Conservation (phyloP, 2,113 vertebrate genomes). For the Lonchura striata region DNA sequence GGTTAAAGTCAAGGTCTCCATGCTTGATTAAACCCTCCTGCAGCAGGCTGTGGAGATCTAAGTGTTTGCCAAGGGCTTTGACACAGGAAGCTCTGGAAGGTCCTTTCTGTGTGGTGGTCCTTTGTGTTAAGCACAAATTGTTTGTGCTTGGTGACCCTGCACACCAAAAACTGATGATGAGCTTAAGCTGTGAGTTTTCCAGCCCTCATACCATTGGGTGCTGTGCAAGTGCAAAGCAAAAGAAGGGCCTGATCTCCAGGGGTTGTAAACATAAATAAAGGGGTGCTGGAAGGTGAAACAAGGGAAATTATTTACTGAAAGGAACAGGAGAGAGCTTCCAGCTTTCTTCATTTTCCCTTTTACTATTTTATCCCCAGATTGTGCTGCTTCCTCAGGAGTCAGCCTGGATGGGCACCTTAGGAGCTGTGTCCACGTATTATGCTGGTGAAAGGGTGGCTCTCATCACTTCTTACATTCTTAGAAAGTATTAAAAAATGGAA, state of each 20-base stretch:
- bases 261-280: background rate
- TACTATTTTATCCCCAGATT: background rate
- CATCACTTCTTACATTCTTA: accelerated
- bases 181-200: background rate
- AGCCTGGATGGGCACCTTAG: background rate
- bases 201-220: background rate
- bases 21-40: background rate
- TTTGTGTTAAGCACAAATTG: background rate
- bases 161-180: background rate
- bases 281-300: background rate
- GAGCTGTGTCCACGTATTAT: background rate
- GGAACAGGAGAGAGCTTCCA: background rate
- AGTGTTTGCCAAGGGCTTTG: background rate
- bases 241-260: background rate
- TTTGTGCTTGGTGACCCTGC: background rate
- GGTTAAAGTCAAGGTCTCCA: background rate
- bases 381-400: background rate
- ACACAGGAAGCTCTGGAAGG: background rate
- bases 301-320: background rate
- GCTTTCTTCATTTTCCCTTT: background rate
- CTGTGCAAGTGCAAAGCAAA: background rate
- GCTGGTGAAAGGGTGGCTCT: background rate
- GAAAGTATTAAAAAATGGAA: background rate
- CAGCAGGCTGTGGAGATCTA: background rate
- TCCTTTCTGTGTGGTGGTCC: background rate